Evolutionary conservation across 1,140 invertebrate species (phyloP), one percentile per base, ranked within the genome.

Genomic region (Nautilus pompilius): DNA sequence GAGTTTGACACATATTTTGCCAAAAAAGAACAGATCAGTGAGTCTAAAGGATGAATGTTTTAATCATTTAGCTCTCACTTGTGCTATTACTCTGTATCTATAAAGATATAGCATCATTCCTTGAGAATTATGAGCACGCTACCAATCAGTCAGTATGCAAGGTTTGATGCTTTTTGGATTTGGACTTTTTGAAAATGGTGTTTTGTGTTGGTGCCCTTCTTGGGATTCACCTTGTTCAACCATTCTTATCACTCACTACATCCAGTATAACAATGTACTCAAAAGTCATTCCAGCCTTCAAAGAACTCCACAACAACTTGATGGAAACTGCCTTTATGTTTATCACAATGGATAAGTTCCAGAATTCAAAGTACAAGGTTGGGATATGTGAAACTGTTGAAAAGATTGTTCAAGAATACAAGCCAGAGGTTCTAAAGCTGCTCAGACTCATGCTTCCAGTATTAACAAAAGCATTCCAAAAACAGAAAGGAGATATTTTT

Each of bases 171-270:
- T 59, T 59, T 36, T 13, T 59, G 22, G 36, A 45, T 24, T 45
- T 41, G 58, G 58, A 45, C 32, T 59, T 59, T 36, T n/a, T 59
- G 4, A 59, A 26, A 6, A 24, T 24, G n/a, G n/a, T 59, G 34
- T 59, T 41, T 34, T 59, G 5, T 45, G 17, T 36, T 41, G 58
- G 36, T 20, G 34, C 58, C 15, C 34, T 59, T 4, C 36, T 41
- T 59, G 58, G 34, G 29, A 32, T 59, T 28, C 33, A 48, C 41
- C 3, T 59, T 59, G 58, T n/a, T 41, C 17, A 59, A 45, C 58
- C 58, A 59, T 29, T 34, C 58, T 30, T 59, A 15, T 34, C 1
- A 45, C 24, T 46, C 15, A 26, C 22, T n/a, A 22, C 33, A 22
- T 30, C n/a, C 22, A 1, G 13, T 15, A 41, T 13, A 13, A 41